Evolutionary conservation across 92 coral and sea anemone genomes (phyloP), one percentile per base, ranked within the genome.

Genomic region (Anthopleura xanthogrammica): DNA sequence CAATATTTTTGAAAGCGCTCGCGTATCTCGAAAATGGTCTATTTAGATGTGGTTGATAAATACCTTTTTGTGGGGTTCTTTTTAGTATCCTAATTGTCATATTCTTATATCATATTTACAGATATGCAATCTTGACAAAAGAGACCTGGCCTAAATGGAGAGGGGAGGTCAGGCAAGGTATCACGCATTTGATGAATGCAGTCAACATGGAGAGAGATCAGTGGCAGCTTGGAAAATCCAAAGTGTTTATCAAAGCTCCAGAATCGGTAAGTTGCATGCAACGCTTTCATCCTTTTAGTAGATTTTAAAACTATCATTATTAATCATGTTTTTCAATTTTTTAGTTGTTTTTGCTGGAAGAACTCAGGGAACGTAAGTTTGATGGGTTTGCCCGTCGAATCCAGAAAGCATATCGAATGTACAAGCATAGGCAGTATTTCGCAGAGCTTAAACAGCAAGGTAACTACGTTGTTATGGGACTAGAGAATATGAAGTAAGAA

Each of bases 371-470:
- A 42, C 90, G 99, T 72, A 96, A 96, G 85, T 96, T 94, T 77
- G 99, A 96, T 89, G 87, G 91, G 22, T 94, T 92, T 72, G 98
- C 99, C 40, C 91, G 99, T 66, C 86, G 92, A 57, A 87, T 96
- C 83, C 99, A 96, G 91, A 96, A 96, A 82, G 99, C 98, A 16
- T 96, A 87, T 88, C 87, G 99, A 62, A 86, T 85, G 92, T 96
- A 96, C 98, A 96, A 90, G 79, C 88, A 94, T 77, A 85, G 99
- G 40, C 90, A 96, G 83, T 96, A 94, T 93, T 96, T 96, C 70
- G 98, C 95, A 8, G 98, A 96, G 78, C 99, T 96, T 89, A 96
- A 96, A 55, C 98, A 96, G 62, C 98, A 96, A 90, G 99, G 99
- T 96, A 60, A 68, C 14, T 11, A 54, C 58, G 58, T 14, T 54